Evolutionary conservation across 1,140 invertebrate genomes (phyloP).

Genomic region (Phenacoccus solenopsis): DNA sequence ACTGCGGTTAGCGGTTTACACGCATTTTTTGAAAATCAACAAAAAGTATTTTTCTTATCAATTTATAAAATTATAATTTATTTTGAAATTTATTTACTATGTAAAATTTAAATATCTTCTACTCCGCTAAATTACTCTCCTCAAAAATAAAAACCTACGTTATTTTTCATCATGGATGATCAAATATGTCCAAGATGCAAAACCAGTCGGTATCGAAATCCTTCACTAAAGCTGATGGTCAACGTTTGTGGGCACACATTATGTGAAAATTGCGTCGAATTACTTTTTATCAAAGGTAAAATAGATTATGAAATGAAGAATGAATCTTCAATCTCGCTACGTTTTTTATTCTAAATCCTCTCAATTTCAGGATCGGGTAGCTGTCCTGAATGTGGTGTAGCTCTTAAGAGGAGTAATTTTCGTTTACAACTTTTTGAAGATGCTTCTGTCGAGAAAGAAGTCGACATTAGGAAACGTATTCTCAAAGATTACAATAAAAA

Average conservation of each 20-base stretch:
- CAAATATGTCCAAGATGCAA: constrained; percentile 93
- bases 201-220: constrained; percentile 96
- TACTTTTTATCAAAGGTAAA: constrained; percentile 83
- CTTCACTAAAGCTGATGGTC: constrained; percentile 91
- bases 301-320: background rate
- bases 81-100: no score
- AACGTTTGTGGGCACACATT: constrained; percentile 96
- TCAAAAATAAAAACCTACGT: no score
- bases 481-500: constrained; percentile 84
- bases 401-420: constrained; percentile 78
- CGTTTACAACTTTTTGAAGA: constrained; percentile 93
- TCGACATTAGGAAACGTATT: constrained; percentile 83
- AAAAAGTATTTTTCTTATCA: no score
- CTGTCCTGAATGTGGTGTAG: constrained; percentile 83
- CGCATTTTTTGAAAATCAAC: no score
- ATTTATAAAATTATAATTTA: no score
- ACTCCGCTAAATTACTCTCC: no score
- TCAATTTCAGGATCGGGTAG: constrained; percentile 59
- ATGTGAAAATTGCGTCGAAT: constrained; percentile 93
- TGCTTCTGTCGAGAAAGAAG: constrained; percentile 89
- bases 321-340: background rate
- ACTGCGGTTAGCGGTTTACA: no score
- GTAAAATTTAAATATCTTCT: no score
- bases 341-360: background rate
- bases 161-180: constrained; percentile 73